Base-by-base conservation (phyloP, 1,140 invertebrate genomes). In the Philopotamus ludificatus region DNA sequence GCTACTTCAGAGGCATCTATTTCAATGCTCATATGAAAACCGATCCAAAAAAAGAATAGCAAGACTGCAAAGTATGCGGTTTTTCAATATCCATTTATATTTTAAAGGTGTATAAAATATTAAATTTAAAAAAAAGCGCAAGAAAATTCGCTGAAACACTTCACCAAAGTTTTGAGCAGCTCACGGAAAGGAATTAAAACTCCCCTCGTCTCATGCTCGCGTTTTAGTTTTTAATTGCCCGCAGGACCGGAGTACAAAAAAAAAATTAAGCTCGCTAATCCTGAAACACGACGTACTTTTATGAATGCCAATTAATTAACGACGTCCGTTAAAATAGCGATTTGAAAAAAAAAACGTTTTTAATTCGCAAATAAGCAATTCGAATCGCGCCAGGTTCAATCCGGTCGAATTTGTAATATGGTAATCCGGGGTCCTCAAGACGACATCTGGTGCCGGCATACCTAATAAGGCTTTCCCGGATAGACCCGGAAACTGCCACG, bases 341-440 rank as follows among this genome's bases (percentile, higher is more conserved):
- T 34, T 34, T 34, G 4, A 7, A 34, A 34, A 7, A 34, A 12
- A 4, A 34, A 12, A 4, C 28, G 28, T 4, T 34, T 4, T 7
- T 7, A 34, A 34, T 34, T 7, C 4, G 28, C 12, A 57, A 28
- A 57, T 26, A 41, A 23, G 42, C 28, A 34, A 18, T n/a, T 7
- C 12, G 8, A 8, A 8, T 15, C 39, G 23, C 50, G 50, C 50
- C 62, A 63, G 50, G 50, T 63, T 54, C 49, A 63, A 63, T 63
- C 45, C 51, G 41, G 62, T 63, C 62, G 47, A 63, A 63, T 63
- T 63, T 63, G 62, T 63, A 63, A 63, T 63, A 63, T 63, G 62
- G 62, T 63, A 63, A 63, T 63, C 55, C 47, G 34, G 45, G 62
- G 50, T 21, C 50, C 62, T 54, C 50, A 63, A 63, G 62, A 63